phyloP scores from a whole-genome alignment of 2,113 vertebrate species.

The Isichthys henryi region DNA sequence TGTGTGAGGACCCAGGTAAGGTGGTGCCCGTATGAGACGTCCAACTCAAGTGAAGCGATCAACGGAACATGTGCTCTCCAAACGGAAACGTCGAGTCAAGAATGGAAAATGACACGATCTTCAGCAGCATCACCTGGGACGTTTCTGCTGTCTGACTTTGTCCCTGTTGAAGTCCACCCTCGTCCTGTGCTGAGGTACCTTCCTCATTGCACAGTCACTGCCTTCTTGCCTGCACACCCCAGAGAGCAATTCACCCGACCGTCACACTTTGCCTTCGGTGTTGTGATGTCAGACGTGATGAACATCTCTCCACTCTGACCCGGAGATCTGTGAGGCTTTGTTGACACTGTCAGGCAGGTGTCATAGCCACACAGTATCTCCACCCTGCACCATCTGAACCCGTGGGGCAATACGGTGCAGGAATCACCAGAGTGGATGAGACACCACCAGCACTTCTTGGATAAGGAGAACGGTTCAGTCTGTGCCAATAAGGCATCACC shows the following conservation, averaged over 20 bases:
- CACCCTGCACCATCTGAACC: background rate
- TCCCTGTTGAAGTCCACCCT: constrained; percentile 34
- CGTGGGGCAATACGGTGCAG: background rate
- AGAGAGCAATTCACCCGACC: constrained; percentile 33
- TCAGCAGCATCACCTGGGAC: constrained; percentile 32
- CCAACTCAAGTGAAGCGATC: constrained; percentile 16
- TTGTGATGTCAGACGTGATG: constrained; percentile 38
- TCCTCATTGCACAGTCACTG: constrained; percentile 28
- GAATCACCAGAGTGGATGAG: background rate
- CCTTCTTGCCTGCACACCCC: constrained; percentile 35
- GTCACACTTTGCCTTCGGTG: constrained; percentile 39
- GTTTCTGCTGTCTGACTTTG: constrained; percentile 53
- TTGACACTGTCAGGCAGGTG: background rate
- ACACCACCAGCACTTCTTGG: background rate
- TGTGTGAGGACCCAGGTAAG: constrained; percentile 62
- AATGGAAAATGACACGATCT: constrained; percentile 28
- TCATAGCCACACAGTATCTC: background rate
- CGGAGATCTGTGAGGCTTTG: background rate
- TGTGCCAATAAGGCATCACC: background rate
- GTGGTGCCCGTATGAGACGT: background rate
- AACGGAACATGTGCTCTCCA: constrained; percentile 12
- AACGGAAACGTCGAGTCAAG: constrained; percentile 24
- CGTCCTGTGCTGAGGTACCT: constrained; percentile 43
- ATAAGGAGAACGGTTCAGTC: background rate
- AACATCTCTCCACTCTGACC: background rate